These are phyloP conservation scores for Clavelina lepadiformis DNA, from an alignment of 23 tunicate species.

Conservation along the genomic window DNA sequence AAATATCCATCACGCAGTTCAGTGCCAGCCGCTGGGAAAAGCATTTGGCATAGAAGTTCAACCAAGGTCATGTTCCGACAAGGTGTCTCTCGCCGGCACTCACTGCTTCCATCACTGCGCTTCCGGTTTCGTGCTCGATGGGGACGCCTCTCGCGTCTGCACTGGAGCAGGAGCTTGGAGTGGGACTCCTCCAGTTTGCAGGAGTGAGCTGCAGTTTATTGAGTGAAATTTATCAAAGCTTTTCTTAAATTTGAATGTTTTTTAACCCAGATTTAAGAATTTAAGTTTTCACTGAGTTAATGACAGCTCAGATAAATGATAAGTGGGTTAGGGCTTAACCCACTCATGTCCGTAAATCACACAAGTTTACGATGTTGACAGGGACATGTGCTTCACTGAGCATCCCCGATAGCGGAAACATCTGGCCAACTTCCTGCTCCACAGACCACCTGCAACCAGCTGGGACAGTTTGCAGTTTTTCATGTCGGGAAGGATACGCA, in stretches of 20 bases:
- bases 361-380: conserved; percentile 4
- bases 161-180: conserved; percentile 51
- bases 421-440: conserved; percentile 40
- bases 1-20: too few species aligned
- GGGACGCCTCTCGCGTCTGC: conserved; percentile 33
- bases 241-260: too few species aligned
- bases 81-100: conserved; percentile 14
- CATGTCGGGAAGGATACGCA: conserved; percentile 48
- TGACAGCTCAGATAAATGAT: too few species aligned
- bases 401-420: conserved; percentile 39
- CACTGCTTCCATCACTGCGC: conserved; percentile 47
- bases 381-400: conserved; percentile 56
- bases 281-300: too few species aligned
- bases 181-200: conserved; percentile 44
- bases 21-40: not conserved
- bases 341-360: not conserved
- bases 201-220: too few species aligned
- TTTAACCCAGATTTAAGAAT: too few species aligned
- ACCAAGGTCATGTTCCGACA: conserved; percentile 24
- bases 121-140: conserved; percentile 27
- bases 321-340: not conserved
- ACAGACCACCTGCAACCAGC: conserved; percentile 23
- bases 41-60: conserved; percentile 14
- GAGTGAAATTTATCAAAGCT: too few species aligned
- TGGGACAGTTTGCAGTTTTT: conserved; percentile 43